Evolutionary conservation across 2,113 vertebrate species (phyloP).

Genomic region (Cyanocitta stelleri): DNA sequence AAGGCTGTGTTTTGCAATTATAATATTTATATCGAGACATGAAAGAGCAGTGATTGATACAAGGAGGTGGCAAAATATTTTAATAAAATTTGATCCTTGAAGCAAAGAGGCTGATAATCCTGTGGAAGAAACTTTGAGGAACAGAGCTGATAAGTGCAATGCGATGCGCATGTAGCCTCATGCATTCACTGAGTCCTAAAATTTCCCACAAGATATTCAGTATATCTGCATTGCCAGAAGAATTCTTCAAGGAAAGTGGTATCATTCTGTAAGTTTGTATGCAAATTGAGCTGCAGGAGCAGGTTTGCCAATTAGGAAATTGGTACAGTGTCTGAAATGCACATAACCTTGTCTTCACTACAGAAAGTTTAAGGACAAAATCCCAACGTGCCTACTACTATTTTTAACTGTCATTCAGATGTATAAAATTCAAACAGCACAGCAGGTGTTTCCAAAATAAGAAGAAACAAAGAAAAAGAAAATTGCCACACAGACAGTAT

Average conservation of each 20-base stretch:
- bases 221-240: not conserved
- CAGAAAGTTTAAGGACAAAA: not conserved
- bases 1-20: not conserved
- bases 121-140: not conserved
- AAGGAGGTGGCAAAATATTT: not conserved
- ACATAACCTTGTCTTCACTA: not conserved
- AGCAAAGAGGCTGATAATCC: not conserved
- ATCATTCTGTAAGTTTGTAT: not conserved
- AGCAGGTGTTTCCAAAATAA: not conserved
- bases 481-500: not conserved
- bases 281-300: not conserved
- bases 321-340: not conserved
- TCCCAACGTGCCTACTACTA: not conserved
- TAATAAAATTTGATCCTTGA: not conserved
- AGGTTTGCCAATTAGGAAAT: not conserved
- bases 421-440: constrained; percentile 9
- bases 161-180: not conserved
- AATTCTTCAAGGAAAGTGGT: not conserved
- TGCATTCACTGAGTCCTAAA: not conserved
- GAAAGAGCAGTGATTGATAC: not conserved
- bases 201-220: not conserved
- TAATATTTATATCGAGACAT: not conserved
- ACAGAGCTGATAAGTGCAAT: not conserved
- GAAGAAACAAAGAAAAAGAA: constrained; percentile 32
- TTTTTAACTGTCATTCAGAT: constrained; percentile 34